phyloP scores from a whole-genome alignment of 2,888 invertebrate genomes.

The Morpho achilles region DNA sequence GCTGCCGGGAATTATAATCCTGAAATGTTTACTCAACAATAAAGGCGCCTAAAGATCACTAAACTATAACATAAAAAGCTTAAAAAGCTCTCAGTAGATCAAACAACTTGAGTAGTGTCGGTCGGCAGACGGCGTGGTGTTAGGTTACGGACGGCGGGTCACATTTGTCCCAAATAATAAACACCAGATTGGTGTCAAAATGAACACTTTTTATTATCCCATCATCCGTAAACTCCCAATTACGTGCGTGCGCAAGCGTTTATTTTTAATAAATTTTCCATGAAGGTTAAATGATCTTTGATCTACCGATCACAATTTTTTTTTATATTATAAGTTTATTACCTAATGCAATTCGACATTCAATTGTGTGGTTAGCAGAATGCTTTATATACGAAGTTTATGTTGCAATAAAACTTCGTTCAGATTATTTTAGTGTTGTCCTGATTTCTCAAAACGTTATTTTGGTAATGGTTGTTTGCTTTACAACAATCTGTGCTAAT shows the following conservation, averaged over 20 bases:
- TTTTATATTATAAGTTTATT: constrained; percentile 37
- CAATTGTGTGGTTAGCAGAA: constrained; percentile 43
- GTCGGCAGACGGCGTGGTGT: constrained; percentile 67
- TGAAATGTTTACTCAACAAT: constrained; percentile 71
- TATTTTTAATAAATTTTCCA: constrained; percentile 68
- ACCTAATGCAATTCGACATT: constrained; percentile 36
- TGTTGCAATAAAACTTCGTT: constrained; percentile 51
- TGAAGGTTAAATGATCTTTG: constrained; percentile 53
- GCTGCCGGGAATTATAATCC: constrained; percentile 53
- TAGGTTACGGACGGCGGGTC: constrained; percentile 64
- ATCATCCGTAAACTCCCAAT: constrained; percentile 63
- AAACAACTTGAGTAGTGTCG: constrained; percentile 71
- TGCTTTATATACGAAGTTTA: constrained; percentile 43
- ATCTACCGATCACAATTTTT: constrained; percentile 45
- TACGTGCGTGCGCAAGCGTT: constrained; percentile 46
- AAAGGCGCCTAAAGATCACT: constrained; percentile 70
- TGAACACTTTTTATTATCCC: constrained; percentile 73
- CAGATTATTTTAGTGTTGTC: constrained; percentile 46
- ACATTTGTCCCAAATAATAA: constrained; percentile 75
- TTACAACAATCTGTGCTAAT: constrained; percentile 34
- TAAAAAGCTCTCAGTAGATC: constrained; percentile 79
- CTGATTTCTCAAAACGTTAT: constrained; percentile 44
- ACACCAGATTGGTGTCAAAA: constrained; percentile 77
- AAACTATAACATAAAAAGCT: constrained; percentile 76
- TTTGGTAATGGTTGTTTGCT: constrained; percentile 39